These are phyloP conservation scores for Platycheirus rosarum DNA, from an alignment of 2,888 invertebrate species.

Conservation along the genomic window DNA sequence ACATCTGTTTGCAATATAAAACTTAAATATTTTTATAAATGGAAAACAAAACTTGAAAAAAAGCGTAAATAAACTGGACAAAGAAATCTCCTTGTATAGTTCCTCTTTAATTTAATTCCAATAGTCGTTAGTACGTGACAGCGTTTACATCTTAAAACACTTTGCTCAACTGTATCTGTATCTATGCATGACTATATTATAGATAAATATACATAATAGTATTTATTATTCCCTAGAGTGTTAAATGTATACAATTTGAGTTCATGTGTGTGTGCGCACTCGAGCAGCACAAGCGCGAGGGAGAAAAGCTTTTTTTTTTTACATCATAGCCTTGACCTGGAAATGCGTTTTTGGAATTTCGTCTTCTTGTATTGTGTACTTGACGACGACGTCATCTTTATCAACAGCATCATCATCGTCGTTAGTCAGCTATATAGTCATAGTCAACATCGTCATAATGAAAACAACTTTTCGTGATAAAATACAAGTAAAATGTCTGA, in stretches of 20 bases:
- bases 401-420: conserved; percentile 48
- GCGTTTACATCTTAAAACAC: conserved; percentile 27
- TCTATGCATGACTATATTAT: background rate
- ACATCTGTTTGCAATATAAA: too few species aligned
- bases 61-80: background rate
- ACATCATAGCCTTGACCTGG: conserved; percentile 81
- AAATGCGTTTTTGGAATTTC: conserved; percentile 78
- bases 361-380: conserved; percentile 48
- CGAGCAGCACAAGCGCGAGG: conserved; percentile 57
- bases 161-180: conserved; percentile 9
- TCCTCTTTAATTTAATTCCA: conserved; percentile 46
- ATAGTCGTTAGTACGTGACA: conserved; percentile 41
- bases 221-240: conserved; percentile 43
- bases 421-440: conserved; percentile 44
- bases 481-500: too few species aligned
- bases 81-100: background rate
- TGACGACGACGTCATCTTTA: conserved; percentile 70
- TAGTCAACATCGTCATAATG: conserved; percentile 45
- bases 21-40: too few species aligned
- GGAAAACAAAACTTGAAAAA: too few species aligned
- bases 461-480: conserved; percentile 39
- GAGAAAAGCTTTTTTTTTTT: conserved; percentile 55
- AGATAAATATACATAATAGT: conserved; percentile 19
- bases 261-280: conserved; percentile 41
- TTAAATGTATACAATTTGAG: conserved; percentile 33